These are phyloP conservation scores for Neomorphus geoffroyi DNA, from an alignment of 2,797 vertebrate species.

Conservation along the genomic window DNA sequence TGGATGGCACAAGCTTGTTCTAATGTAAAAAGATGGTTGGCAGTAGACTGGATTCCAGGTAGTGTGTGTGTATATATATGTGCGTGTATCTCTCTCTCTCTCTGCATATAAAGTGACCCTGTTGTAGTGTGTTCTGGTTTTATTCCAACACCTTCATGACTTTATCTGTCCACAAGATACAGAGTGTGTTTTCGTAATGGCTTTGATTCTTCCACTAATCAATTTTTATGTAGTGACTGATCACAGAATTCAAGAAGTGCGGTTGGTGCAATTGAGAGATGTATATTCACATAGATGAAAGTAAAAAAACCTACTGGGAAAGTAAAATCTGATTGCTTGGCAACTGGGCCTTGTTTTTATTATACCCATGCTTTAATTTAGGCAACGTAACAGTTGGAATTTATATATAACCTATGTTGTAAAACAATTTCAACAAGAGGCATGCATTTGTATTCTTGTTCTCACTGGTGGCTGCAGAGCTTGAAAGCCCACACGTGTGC, in stretches of 20 bases:
- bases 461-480: background rate
- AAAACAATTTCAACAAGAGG: slow-evolving; percentile 12
- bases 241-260: slow-evolving; percentile 11
- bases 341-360: slow-evolving; percentile 49
- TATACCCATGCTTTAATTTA: slow-evolving; percentile 24
- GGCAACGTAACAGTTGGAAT: slow-evolving; percentile 32
- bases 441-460: background rate
- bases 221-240: slow-evolving; percentile 33
- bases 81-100: background rate
- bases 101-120: background rate
- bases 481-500: background rate
- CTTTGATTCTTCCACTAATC: slow-evolving; percentile 38
- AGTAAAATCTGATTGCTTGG: slow-evolving; percentile 51
- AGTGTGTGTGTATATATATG: background rate
- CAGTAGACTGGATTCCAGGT: background rate
- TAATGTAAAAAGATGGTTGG: background rate
- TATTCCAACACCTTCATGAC: background rate
- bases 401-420: slow-evolving; percentile 23
- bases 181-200: background rate
- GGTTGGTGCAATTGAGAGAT: background rate
- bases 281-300: background rate
- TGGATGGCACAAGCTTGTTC: background rate
- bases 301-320: background rate
- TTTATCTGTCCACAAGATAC: slow-evolving; percentile 1
- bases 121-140: background rate